Base-by-base conservation (phyloP, 2,888 invertebrate species). In the Tachystola acroxantha region DNA sequence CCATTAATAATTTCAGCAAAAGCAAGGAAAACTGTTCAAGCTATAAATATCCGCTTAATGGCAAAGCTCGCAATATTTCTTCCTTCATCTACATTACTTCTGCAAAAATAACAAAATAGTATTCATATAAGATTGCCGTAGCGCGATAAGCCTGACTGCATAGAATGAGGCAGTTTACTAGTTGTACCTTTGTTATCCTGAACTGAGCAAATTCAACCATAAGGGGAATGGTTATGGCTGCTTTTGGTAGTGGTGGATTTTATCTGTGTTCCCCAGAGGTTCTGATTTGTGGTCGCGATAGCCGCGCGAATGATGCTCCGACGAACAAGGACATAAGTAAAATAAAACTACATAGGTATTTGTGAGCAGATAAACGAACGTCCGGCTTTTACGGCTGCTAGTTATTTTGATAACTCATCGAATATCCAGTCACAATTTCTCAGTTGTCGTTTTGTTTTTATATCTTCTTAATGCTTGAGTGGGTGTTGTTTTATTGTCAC, bases 101-200 rank as follows among this genome's bases (percentile, higher is more conserved):
- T 74, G 75, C 73, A 77, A 79, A 80, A 80, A 80, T 77, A 78
- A 79, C 76, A 72, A 76, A 78, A 77, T 74, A 74, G 71, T 73
- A 63, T 65, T 68, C 69, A 61, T 62, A 66, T 48, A 50, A 60
- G 77, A 77, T 79, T 60, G 71, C 73, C 57, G 63, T 55, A 61
- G 49, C 55, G 54, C 57, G 81, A 82, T 84, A 81, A 73, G 62
- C 57, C 58, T 50, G 57, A 66, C 69, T 73, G 75, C 74, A 76
- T 75, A 69, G 72, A 64, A 57, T 54, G 64, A 67, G 65, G 63
- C 59, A 70, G 66, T 69, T 64, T 57, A 52, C 55, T 48, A 57
- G 55, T 59, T 60, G 52, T 65, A 61, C 59, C 63, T 64, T 65
- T 72, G 65, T 69, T 64, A 63, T 61, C 53, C 47, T 32, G 41